phyloP scores from a whole-genome alignment of 1,140 invertebrate species.

The Yoshiicerus persimilis region DNA sequence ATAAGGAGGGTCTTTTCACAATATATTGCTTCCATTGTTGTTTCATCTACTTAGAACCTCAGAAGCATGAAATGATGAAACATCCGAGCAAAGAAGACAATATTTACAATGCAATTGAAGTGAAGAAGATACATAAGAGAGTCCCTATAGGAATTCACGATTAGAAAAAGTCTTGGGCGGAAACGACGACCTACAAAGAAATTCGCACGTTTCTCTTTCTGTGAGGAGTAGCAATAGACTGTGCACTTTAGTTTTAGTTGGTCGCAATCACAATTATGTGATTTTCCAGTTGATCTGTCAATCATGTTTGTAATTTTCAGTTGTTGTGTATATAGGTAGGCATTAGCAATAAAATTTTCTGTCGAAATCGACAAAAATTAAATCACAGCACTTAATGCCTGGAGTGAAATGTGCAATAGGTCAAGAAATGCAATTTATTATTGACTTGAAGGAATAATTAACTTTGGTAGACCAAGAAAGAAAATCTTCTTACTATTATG shows the following conservation, averaged over 20 bases:
- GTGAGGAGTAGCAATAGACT: background rate
- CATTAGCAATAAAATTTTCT: background rate
- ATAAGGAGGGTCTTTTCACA: too few species aligned
- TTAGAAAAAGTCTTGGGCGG: conserved; percentile 21
- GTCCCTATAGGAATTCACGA: conserved; percentile 10
- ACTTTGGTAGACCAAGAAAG: background rate
- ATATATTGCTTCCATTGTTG: background rate
- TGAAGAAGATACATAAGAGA: background rate
- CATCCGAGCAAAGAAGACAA: background rate
- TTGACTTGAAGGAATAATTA: background rate
- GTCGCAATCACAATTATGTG: conserved; percentile 4
- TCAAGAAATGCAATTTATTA: background rate
- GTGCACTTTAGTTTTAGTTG: background rate
- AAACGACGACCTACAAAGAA: conserved; percentile 28
- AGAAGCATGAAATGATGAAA: background rate
- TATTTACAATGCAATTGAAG: background rate
- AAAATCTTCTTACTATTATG: background rate
- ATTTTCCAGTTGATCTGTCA: conserved; percentile 25
- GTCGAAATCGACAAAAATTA: background rate
- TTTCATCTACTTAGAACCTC: background rate
- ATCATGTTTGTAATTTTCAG: background rate
- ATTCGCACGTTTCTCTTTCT: conserved; percentile 28
- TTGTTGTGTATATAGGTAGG: background rate
- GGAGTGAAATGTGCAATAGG: background rate
- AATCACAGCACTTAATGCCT: background rate